Conservation (phyloP, 2,888 invertebrate genomes). For the Trichogramma dendrolimi region DNA sequence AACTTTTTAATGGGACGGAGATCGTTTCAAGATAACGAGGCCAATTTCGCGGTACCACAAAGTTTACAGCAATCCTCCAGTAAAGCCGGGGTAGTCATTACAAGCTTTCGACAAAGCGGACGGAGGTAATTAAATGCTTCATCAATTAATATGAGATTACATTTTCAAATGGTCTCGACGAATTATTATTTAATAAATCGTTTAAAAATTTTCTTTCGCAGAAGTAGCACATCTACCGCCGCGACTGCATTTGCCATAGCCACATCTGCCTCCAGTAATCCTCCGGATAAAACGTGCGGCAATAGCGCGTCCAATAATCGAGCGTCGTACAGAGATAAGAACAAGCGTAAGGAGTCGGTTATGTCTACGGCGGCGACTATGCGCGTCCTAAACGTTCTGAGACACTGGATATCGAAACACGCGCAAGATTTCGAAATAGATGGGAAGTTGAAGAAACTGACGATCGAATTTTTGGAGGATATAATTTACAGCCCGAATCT, state of each 20-base stretch:
- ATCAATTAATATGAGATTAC: neutral
- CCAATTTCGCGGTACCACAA: constrained; percentile 34
- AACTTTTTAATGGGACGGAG: constrained; percentile 54
- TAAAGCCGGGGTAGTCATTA: constrained; percentile 86
- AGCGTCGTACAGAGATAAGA: constrained; percentile 53
- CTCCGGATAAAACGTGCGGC: constrained; percentile 61
- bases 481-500: constrained; percentile 79
- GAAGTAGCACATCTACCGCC: constrained; percentile 82
- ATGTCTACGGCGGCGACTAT: constrained; percentile 92
- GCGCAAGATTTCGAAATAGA: constrained; percentile 83
- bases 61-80: constrained; percentile 39
- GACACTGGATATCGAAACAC: constrained; percentile 90
- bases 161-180: neutral
- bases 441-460: constrained; percentile 67
- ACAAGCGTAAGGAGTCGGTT: constrained; percentile 66
- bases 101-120: constrained; percentile 82
- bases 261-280: constrained; percentile 82
- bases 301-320: constrained; percentile 30
- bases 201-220: constrained; percentile 39
- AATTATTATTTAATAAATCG: neutral
- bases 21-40: constrained; percentile 52
- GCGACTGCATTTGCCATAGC: constrained; percentile 89
- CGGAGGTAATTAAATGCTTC: constrained; percentile 61
- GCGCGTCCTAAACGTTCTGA: constrained; percentile 83
- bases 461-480: constrained; percentile 83